Conservation (phyloP, 2,797 vertebrate genomes). For the Fistularia tabacaria region DNA sequence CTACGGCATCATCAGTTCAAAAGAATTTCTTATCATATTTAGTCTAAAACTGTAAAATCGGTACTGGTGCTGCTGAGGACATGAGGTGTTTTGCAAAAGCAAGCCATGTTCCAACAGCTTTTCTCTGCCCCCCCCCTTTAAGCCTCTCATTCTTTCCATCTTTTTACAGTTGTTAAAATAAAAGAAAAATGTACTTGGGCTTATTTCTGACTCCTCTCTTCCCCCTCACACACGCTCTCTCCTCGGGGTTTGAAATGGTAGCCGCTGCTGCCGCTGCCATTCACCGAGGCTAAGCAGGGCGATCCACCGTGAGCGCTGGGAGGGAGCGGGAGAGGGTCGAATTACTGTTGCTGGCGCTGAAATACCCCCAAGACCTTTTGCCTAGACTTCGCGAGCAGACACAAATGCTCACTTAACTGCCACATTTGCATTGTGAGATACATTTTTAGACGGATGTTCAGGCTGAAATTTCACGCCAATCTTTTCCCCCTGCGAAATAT, state of each 20-base stretch:
- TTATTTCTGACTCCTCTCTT: slow-evolving; percentile 35
- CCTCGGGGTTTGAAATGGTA: slow-evolving; percentile 47
- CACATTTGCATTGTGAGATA: not conserved
- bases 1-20: slow-evolving; percentile 1
- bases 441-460: slow-evolving; percentile 19
- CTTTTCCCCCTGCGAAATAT: not conserved
- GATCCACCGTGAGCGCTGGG: slow-evolving; percentile 26
- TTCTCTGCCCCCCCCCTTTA: slow-evolving; percentile 7
- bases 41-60: slow-evolving; percentile 2
- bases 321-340: slow-evolving; percentile 36
- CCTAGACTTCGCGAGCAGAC: slow-evolving; percentile 36
- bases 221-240: slow-evolving; percentile 3
- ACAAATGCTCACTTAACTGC: slow-evolving; percentile 34
- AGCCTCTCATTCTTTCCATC: slow-evolving; percentile 30
- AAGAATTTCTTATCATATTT: slow-evolving; percentile 1
- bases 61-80: slow-evolving; percentile 3
- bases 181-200: slow-evolving; percentile 26
- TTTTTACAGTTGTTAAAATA: slow-evolving; percentile 26
- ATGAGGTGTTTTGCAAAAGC: slow-evolving; percentile 3
- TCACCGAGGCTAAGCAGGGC: slow-evolving; percentile 43
- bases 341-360: slow-evolving; percentile 58
- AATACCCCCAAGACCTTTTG: slow-evolving; percentile 43
- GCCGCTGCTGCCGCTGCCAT: slow-evolving; percentile 70
- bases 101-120: not conserved
- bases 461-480: not conserved